These are phyloP conservation scores for Cossypha niveicapilla DNA, from an alignment of 2,797 vertebrate genomes.

Conservation along the genomic window DNA sequence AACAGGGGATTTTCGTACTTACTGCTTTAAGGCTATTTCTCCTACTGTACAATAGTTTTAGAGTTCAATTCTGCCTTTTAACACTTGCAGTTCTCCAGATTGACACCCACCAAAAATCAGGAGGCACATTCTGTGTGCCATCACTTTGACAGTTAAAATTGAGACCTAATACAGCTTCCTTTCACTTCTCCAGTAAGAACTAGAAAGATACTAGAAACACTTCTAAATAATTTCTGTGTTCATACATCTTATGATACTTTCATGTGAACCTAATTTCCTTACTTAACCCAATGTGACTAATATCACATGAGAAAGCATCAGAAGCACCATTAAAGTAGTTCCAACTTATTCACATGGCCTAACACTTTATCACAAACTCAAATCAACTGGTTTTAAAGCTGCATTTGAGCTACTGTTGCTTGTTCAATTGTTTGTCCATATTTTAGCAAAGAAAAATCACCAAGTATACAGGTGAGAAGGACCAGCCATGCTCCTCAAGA, in stretches of 20 bases:
- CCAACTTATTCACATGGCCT: background rate
- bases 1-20: background rate
- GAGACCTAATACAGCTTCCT: background rate
- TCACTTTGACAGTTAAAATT: background rate
- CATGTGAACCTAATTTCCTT: background rate
- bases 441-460: too few relatives aligned
- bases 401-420: background rate
- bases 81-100: background rate
- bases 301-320: background rate
- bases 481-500: background rate
- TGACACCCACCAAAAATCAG: background rate
- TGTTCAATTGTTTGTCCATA: too few relatives aligned
- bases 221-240: background rate
- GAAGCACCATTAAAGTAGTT: background rate
- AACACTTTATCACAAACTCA: background rate
- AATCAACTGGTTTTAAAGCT: background rate
- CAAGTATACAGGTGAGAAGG: background rate
- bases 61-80: background rate
- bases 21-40: background rate
- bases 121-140: background rate
- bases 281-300: background rate
- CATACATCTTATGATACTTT: background rate
- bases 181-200: background rate
- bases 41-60: background rate
- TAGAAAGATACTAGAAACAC: background rate